Evolutionary conservation across 2,113 vertebrate species (phyloP), one percentile per base, ranked within the genome.

Genomic region (Pterocles orientalis): DNA sequence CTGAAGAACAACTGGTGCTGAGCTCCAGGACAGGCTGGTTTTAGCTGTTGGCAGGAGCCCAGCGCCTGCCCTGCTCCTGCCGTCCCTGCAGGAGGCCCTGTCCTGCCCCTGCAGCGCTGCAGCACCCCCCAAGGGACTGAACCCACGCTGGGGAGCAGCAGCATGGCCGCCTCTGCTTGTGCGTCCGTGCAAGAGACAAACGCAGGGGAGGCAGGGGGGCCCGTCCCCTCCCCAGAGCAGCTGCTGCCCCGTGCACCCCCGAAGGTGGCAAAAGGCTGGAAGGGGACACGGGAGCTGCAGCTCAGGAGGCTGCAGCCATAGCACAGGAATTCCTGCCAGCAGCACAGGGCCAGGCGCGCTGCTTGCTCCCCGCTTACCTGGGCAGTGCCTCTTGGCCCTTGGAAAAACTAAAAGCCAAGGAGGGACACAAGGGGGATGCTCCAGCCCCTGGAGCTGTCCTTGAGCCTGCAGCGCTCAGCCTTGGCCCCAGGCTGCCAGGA

Each of bases 131-230:
- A 0, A 12, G 34, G 24, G 53, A 21, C 36, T 43, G 3, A 26
- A 26, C 18, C 36, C 0, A 0, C 6, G 21, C 15, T 23, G 18
- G n/a, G 62, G n/a, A 31, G 34, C 25, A 58, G 34, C n/a, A 18
- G 60, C 43, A 12, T 5, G 1, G 18, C 41, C 25, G 29, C n/a
- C 48, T 10, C 18, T 12, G 3, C 39, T 2, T 3, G 2, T 6
- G 8, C 12, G 21, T 3, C 51, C n/a, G n/a, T 5, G 31, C 26
- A 24, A 7, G 9, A 61, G 28, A 20, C 10, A 39, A 13, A 39
- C 9, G 39, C 39, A 39, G 41, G 41, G 14, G 5, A 41, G 41
- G 41, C 14, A 13, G 12, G 19, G 29, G 29, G 18, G 23, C 17
- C 24, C 28, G 36, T 28, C 9, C 12, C 28, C 41, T 56, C 45